These are phyloP conservation scores for Tenualosa ilisha DNA, from an alignment of 2,797 vertebrate species.

Conservation along the genomic window DNA sequence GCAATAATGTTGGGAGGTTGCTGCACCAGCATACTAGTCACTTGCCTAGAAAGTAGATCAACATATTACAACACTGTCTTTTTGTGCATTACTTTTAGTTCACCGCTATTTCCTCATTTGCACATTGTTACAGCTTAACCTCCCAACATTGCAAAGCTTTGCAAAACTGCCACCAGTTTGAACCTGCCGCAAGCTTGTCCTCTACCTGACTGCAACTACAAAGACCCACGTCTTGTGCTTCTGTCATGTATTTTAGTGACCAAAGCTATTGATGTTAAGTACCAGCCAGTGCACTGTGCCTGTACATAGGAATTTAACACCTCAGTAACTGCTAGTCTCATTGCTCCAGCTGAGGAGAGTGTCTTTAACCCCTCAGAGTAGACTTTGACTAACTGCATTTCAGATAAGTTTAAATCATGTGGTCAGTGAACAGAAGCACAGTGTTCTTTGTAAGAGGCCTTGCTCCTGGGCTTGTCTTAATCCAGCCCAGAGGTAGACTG, in stretches of 20 bases:
- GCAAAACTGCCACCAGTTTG: constrained; percentile 26
- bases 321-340: not conserved
- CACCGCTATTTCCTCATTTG: not conserved
- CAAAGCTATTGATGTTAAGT: not conserved
- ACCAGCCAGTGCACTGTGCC: not conserved
- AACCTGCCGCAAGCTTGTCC: constrained; percentile 28
- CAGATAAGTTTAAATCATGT: not conserved
- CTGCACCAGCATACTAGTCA: not conserved
- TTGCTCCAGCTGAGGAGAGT: not conserved
- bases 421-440: constrained; percentile 44
- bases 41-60: not conserved
- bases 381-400: not conserved
- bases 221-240: constrained; percentile 49
- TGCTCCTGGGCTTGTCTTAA: constrained; percentile 14
- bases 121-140: constrained; percentile 35
- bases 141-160: constrained; percentile 50
- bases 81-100: not conserved
- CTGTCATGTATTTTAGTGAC: constrained; percentile 40
- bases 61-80: not conserved
- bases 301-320: not conserved
- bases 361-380: not conserved
- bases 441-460: constrained; percentile 46
- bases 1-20: constrained; percentile 44
- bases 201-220: constrained; percentile 36
- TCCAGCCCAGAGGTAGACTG: constrained; percentile 13